Evolutionary conservation across 2,888 invertebrate genomes (phyloP).

Genomic region (Lacanobia wlatinum): DNA sequence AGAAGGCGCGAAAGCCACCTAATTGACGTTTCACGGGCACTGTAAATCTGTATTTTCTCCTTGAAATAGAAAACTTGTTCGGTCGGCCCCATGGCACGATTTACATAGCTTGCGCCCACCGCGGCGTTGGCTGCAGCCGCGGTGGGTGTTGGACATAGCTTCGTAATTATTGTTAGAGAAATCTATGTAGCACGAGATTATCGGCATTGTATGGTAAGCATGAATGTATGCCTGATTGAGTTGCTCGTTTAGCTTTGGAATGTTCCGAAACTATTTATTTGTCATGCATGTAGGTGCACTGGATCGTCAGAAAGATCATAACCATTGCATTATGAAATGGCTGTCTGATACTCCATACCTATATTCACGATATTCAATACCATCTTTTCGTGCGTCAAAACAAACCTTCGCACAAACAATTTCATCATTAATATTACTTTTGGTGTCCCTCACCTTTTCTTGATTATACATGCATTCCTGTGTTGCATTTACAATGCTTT

Average conservation of each 20-base stretch:
- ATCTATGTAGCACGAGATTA: conserved; percentile 61
- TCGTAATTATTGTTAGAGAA: conserved; percentile 69
- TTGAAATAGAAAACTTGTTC: conserved; percentile 75
- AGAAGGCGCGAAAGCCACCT: conserved; percentile 72
- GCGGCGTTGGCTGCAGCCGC: conserved; percentile 46
- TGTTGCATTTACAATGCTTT: conserved; percentile 45
- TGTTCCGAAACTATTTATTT: conserved; percentile 12
- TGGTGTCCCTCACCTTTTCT: conserved; percentile 37
- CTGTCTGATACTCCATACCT: too few species aligned
- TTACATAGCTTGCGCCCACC: conserved; percentile 70
- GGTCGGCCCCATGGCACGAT: conserved; percentile 69
- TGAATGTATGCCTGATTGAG: conserved; percentile 49
- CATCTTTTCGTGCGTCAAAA: neutral
- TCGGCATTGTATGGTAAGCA: conserved; percentile 59
- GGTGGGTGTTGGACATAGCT: conserved; percentile 66
- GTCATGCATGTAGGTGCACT: conserved; percentile 17
- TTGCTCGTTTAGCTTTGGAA: conserved; percentile 21
- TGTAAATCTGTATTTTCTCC: conserved; percentile 78
- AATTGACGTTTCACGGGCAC: conserved; percentile 76
- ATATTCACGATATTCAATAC: too few species aligned
- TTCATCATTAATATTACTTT: conserved; percentile 30
- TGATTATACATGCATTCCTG: conserved; percentile 41
- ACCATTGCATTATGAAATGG: neutral
- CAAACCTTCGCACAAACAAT: neutral
- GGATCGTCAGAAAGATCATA: neutral